These are phyloP conservation scores for Dreissena polymorpha DNA, from an alignment of 1,140 invertebrate species.

Conservation along the genomic window DNA sequence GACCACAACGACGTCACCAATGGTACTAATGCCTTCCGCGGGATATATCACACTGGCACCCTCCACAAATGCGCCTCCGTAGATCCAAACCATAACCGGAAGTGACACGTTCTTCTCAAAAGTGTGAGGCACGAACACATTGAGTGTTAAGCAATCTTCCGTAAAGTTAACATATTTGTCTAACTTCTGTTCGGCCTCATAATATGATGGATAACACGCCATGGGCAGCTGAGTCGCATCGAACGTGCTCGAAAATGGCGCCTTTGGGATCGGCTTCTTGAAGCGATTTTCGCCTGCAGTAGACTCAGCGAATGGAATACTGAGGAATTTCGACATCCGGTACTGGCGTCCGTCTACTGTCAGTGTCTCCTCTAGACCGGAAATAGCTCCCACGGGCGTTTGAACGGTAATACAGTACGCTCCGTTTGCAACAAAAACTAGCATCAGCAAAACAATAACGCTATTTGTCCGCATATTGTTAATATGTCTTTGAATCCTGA, in stretches of 20 bases:
- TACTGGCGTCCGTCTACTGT: constrained; percentile 22
- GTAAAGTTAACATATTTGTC: neutral
- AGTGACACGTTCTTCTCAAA: constrained; percentile 66
- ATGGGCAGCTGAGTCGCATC: neutral
- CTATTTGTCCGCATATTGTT: too few relatives aligned
- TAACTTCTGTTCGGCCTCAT: too few relatives aligned
- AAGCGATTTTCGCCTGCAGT: constrained; percentile 26
- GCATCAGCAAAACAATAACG: too few relatives aligned
- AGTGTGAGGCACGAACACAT: constrained; percentile 86
- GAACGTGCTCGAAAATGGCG: constrained; percentile 18
- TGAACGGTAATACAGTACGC: neutral
- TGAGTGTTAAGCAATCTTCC: constrained; percentile 88
- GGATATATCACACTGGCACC: constrained; percentile 96
- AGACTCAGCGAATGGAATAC: constrained; percentile 44
- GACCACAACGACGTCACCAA: constrained; percentile 90
- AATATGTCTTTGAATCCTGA: too few relatives aligned
- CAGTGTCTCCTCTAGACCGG: constrained; percentile 16
- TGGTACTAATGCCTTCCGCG: constrained; percentile 86
- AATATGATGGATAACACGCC: constrained; percentile 17
- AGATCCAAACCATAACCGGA: constrained; percentile 95
- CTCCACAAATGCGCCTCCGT: constrained; percentile 94
- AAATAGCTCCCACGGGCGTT: constrained; percentile 19
- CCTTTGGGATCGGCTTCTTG: constrained; percentile 38
- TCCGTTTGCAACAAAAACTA: too few relatives aligned
- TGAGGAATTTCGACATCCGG: constrained; percentile 22